Conservation (phyloP, 2,888 invertebrate species). For the Megalurothrips usitatus region DNA sequence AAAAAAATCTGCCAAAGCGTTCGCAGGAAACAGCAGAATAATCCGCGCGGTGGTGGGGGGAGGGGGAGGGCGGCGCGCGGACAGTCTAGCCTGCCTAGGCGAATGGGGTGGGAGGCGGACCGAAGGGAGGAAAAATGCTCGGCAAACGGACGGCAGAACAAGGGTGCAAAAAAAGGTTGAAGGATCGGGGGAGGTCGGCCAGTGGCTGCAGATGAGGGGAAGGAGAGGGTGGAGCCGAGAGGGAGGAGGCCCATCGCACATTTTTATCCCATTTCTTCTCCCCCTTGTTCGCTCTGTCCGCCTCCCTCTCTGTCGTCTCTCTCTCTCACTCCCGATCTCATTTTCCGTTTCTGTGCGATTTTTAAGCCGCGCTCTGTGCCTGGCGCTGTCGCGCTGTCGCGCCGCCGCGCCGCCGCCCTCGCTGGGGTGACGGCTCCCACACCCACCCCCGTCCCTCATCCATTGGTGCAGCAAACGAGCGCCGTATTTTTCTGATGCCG, state of each 20-base stretch:
- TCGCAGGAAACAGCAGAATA: background rate
- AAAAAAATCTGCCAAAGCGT: constrained; percentile 15
- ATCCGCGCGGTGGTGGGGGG: constrained; percentile 6
- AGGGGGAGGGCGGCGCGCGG: background rate
- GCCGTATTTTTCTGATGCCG: constrained; percentile 4
- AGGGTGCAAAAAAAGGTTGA: background rate
- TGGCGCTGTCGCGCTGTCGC: background rate
- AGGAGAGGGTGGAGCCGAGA: constrained; percentile 4
- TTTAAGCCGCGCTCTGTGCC: background rate
- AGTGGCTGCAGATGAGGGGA: background rate
- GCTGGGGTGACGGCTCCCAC: background rate
- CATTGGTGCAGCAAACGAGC: background rate
- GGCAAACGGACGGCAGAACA: background rate
- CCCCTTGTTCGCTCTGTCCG: background rate
- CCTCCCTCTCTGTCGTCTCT: too few species aligned
- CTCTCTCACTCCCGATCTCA: background rate
- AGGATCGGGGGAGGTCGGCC: constrained; percentile 14
- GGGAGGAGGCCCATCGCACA: background rate
- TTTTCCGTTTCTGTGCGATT: constrained; percentile 11
- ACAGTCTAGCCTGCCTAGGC: background rate
- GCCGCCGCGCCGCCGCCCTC: background rate
- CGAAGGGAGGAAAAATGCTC: background rate
- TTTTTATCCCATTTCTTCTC: constrained; percentile 7
- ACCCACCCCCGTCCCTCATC: background rate
- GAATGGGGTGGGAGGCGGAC: background rate